These are phyloP conservation scores for Charaxes varanes DNA, from an alignment of 1,140 invertebrate genomes.

Conservation along the genomic window DNA sequence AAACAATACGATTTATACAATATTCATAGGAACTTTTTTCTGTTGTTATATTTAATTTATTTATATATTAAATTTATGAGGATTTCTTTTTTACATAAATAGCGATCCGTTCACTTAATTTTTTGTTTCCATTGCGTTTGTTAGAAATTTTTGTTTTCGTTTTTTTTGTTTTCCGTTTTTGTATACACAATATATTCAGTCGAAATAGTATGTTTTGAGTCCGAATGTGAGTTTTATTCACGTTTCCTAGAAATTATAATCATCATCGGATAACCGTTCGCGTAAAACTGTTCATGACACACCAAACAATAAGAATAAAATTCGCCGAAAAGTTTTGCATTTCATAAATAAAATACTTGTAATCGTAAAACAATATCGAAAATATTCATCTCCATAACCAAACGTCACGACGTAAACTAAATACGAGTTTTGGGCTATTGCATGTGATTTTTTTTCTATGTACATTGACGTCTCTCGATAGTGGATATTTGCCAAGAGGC, in stretches of 20 bases:
- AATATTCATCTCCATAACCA: conserved; percentile 38
- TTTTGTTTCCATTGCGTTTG: conserved; percentile 34
- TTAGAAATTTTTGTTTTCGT: conserved; percentile 14
- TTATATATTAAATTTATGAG: conserved; percentile 71
- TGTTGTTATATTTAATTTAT: conserved; percentile 71
- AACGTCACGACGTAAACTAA: conserved; percentile 53
- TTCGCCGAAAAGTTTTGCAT: conserved; percentile 65
- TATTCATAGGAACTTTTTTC: conserved; percentile 73
- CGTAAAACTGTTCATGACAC: conserved; percentile 45
- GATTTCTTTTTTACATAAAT: conserved; percentile 70
- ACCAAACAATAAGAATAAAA: conserved; percentile 53
- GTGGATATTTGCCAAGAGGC: conserved; percentile 12
- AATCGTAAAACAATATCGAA: conserved; percentile 33
- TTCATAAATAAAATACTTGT: conserved; percentile 42
- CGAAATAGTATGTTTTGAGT: conserved; percentile 45
- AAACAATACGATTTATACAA: conserved; percentile 73
- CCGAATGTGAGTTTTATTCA: conserved; percentile 35
- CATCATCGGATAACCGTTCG: conserved; percentile 46
- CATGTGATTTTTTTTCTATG: conserved; percentile 55
- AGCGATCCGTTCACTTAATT: conserved; percentile 66
- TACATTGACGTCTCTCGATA: conserved; percentile 44
- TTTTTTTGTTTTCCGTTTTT: conserved; percentile 28
- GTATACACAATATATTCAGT: conserved; percentile 32
- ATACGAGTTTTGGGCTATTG: conserved; percentile 68
- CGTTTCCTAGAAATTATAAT: conserved; percentile 64